phyloP scores from a whole-genome alignment of 2,113 vertebrate species.

The Corythaixoides concolor region DNA sequence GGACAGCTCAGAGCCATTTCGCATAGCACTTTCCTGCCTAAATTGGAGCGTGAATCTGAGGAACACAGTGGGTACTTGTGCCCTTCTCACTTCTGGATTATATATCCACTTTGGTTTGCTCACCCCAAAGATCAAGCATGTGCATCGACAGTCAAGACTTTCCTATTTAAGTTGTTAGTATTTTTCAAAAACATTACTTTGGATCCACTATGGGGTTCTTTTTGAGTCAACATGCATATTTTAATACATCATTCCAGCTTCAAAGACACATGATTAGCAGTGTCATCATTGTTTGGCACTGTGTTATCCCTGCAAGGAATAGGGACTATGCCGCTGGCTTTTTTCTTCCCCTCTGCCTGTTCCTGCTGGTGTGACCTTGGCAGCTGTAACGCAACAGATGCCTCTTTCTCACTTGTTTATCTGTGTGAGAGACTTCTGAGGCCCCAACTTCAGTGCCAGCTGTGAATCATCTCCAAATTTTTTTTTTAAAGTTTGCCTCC shows the following conservation, averaged over 20 bases:
- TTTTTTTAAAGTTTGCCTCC: slow-evolving; percentile 28
- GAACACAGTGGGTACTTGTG: background rate
- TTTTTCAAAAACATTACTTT: background rate
- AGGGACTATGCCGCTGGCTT: background rate
- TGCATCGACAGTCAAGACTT: background rate
- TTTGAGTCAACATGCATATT: background rate
- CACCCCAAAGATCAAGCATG: background rate
- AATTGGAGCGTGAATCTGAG: background rate
- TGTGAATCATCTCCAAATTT: background rate
- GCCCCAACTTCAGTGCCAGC: slow-evolving; percentile 28
- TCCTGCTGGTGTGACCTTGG: slow-evolving; percentile 62
- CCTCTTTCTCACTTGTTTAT: slow-evolving; percentile 49
- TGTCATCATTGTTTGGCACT: background rate
- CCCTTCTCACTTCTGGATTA: background rate
- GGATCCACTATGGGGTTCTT: background rate
- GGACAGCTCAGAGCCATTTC: background rate
- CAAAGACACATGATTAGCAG: background rate
- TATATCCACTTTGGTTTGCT: background rate
- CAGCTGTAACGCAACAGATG: slow-evolving; percentile 37
- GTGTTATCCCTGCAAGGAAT: background rate
- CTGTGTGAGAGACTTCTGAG: slow-evolving; percentile 11
- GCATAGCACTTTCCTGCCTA: background rate
- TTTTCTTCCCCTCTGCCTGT: background rate
- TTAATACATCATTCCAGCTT: background rate
- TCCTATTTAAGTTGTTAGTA: background rate